Conservation (phyloP, 2,113 vertebrate species). For the Scatophagus argus region DNA sequence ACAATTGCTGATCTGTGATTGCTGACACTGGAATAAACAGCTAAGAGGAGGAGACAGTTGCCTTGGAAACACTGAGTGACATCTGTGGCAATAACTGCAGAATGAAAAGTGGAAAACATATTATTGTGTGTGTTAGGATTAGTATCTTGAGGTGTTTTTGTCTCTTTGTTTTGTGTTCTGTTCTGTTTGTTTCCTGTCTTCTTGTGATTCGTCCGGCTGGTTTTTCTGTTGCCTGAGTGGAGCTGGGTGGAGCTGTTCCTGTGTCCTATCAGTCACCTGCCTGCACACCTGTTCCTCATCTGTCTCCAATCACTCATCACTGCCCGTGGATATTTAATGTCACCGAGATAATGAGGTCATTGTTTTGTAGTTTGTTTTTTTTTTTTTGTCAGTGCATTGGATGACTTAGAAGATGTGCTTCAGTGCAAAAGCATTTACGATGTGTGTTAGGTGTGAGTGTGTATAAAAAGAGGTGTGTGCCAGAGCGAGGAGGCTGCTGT, state of each 20-base stretch:
- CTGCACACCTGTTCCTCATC: too few species aligned
- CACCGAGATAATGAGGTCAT: not conserved
- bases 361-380: not conserved
- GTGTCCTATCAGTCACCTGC: too few species aligned
- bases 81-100: not conserved
- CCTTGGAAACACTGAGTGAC: constrained; percentile 23
- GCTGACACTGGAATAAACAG: constrained; percentile 10
- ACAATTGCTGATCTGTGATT: not conserved
- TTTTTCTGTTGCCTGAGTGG: too few species aligned
- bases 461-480: too few species aligned
- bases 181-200: too few species aligned
- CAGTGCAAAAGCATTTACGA: too few species aligned
- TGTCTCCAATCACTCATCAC: too few species aligned
- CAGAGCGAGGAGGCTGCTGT: too few species aligned
- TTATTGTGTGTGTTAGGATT: constrained; percentile 2
- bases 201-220: too few species aligned
- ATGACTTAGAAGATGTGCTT: not conserved
- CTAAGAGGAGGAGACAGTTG: constrained; percentile 30
- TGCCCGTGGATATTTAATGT: too few species aligned
- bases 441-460: too few species aligned
- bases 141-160: not conserved
- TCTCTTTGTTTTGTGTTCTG: not conserved
- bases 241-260: too few species aligned
- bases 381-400: not conserved
- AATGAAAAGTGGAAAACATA: not conserved